Evolutionary conservation across 37 sponge, comb jelly and placozoan genomes (phyloP), one percentile per base, ranked within the genome.

Genomic region (Chondrilla cf. caribensis): DNA sequence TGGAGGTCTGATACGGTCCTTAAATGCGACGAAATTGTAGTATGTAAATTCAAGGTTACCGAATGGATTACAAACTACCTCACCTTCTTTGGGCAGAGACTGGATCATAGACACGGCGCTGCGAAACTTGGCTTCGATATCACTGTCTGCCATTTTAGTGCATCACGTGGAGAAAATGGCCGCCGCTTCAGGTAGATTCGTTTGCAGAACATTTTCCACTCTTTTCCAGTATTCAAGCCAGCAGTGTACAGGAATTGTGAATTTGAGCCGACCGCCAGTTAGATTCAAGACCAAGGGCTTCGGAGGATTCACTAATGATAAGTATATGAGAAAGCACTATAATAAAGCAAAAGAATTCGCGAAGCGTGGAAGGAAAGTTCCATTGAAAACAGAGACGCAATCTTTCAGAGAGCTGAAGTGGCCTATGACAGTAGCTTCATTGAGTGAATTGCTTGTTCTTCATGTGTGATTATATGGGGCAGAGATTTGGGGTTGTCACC

Each of bases 1-100:
- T 87, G n/a, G 87, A 87, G 6, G 87, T 79, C 51, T 91, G 91
- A 54, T 47, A 91, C 18, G 87, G 87, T 65, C 91, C 91, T 91
- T 70, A 47, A 47, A 47, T 14, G 51, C 51, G 11, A 14, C 9
- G 51, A 47, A 14, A 47, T 6, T 14, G 11, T 14, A 47, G 11
- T 6, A 47, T 47, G 51, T 47, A 47, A 47, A n/a, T n/a, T n/a
- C n/a, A n/a, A n/a, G n/a, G n/a, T n/a, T n/a, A n/a, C n/a, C n/a
- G n/a, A n/a, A n/a, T n/a, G n/a, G n/a, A n/a, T n/a, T n/a, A n/a
- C n/a, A n/a, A n/a, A n/a, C n/a, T n/a, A 25, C 31, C 77, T 2
- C 58, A 88, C 92, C 92, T 70, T 92, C 86, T 70, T 85, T 78
- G 3, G 92, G 92, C 0, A 92, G 89, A 35, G 89, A 82, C 28